These are phyloP conservation scores for Peromyscus eremicus DNA, from an alignment of 2,797 vertebrate species.

Conservation along the genomic window DNA sequence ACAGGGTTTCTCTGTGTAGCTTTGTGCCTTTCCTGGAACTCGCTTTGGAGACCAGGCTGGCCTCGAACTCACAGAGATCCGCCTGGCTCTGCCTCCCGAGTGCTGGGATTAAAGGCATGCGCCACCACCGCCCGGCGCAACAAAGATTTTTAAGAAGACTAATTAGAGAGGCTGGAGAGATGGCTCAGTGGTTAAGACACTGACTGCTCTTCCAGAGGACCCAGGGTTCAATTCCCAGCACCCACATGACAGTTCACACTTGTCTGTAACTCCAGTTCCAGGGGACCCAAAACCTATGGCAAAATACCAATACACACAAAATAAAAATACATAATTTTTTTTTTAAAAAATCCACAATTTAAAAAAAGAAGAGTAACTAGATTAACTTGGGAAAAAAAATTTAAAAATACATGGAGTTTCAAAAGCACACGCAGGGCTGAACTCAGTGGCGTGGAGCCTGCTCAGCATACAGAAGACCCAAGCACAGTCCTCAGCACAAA, in stretches of 20 bases:
- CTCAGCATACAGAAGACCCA: background rate
- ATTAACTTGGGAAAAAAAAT: background rate
- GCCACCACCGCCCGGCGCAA: too few relatives aligned
- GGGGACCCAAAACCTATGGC: background rate
- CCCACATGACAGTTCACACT: background rate
- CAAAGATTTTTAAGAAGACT: background rate
- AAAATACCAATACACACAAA: background rate
- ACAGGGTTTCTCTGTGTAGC: too few relatives aligned
- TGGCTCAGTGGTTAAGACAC: background rate
- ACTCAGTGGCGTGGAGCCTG: background rate
- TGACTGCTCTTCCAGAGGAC: background rate
- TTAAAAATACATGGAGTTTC: background rate
- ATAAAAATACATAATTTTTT: background rate
- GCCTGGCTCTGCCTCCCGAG: too few relatives aligned
- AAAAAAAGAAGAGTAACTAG: background rate
- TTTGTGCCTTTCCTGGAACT: too few relatives aligned
- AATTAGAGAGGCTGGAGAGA: background rate
- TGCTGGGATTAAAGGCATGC: too few relatives aligned
- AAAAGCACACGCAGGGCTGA: background rate
- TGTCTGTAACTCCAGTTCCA: background rate
- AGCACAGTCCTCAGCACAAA: background rate
- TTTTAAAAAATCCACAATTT: too few relatives aligned
- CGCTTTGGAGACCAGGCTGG: too few relatives aligned
- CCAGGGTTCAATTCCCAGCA: background rate
- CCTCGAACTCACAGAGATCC: too few relatives aligned